phyloP scores from a whole-genome alignment of 1,140 invertebrate genomes.

The Acyrthosiphon pisum region DNA sequence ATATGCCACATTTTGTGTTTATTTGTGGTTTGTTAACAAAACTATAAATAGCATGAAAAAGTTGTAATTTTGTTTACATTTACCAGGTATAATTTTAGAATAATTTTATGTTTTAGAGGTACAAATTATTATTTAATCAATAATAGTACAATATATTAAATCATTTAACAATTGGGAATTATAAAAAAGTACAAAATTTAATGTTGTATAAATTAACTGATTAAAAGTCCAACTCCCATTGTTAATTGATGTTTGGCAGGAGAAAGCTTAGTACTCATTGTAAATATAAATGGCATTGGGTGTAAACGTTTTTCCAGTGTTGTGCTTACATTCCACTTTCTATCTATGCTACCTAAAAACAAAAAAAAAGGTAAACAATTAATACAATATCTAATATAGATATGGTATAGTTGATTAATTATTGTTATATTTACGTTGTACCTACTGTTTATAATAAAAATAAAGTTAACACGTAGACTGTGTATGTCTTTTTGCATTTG shows the following conservation, averaged over 20 bases:
- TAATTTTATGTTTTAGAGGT: not conserved
- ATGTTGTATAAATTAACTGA: constrained; percentile 71
- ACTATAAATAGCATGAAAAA: not conserved
- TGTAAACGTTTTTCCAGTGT: constrained; percentile 92
- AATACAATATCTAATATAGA: not conserved
- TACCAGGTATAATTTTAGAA: not conserved
- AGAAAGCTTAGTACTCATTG: constrained; percentile 90
- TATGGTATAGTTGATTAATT: not conserved
- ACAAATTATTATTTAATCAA: not conserved
- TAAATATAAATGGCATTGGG: constrained; percentile 92
- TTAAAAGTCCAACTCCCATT: constrained; percentile 85
- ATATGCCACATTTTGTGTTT: too few species aligned
- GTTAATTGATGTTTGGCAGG: constrained; percentile 88
- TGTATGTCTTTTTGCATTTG: too few species aligned
- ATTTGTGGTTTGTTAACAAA: not conserved
- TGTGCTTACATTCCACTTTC: constrained; percentile 93
- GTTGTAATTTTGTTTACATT: not conserved
- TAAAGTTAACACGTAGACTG: too few species aligned
- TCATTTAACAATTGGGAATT: not conserved
- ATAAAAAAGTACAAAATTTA: constrained; percentile 12
- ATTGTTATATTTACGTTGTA: not conserved
- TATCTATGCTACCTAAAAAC: constrained; percentile 84
- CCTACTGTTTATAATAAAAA: not conserved
- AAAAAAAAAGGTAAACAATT: constrained; percentile 41
- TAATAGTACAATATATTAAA: not conserved